Conservation (phyloP, 2,113 vertebrate genomes). For the Sander vitreus region DNA sequence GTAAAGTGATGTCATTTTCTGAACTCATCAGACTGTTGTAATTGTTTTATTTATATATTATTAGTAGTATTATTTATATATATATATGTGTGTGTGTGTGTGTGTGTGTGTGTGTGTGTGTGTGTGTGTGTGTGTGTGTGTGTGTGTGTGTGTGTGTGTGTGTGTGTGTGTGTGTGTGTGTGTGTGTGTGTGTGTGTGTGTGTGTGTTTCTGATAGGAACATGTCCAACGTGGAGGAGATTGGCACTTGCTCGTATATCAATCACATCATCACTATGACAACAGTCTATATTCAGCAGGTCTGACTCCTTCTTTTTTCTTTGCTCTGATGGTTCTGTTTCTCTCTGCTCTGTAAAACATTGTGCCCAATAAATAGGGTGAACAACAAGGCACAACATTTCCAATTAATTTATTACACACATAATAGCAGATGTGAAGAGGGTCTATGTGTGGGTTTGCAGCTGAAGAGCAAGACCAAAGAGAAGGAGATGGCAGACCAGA, state of each 20-base stretch:
- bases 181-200: constrained; percentile 1
- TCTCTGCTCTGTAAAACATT: not conserved
- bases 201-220: constrained; percentile 86
- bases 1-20: too few relatives aligned
- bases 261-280: constrained; percentile 98
- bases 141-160: constrained; percentile 18
- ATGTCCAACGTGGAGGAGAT: constrained; percentile 98
- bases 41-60: too few relatives aligned
- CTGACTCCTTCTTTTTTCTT: not conserved
- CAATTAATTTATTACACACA: not conserved
- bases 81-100: too few relatives aligned
- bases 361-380: too few relatives aligned
- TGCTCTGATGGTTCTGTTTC: not conserved
- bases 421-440: not conserved
- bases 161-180: not conserved
- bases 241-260: constrained; percentile 97
- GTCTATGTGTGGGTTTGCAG: constrained; percentile 71
- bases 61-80: too few relatives aligned
- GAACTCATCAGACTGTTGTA: too few relatives aligned
- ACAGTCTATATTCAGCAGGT: constrained; percentile 99
- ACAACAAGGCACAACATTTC: too few relatives aligned
- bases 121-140: not conserved
- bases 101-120: constrained; percentile 6
- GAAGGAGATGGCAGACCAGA: constrained; percentile 96
- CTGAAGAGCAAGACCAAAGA: constrained; percentile 98